Evolutionary conservation across 2,113 vertebrate genomes (phyloP), one percentile per base, ranked within the genome.

Genomic region (Dipodomys ordii): DNA sequence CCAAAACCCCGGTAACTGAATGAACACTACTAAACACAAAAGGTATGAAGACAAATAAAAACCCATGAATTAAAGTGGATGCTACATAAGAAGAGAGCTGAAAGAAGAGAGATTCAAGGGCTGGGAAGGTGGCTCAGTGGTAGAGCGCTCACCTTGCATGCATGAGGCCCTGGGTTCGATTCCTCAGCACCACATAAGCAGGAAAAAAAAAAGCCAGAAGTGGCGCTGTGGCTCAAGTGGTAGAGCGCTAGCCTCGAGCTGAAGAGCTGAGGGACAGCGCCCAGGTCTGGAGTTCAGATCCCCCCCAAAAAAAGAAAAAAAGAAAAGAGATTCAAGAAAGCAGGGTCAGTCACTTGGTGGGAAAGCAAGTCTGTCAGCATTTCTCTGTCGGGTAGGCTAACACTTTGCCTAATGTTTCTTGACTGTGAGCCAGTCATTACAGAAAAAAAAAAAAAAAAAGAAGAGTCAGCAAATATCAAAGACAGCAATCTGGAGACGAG

Each of bases 361-460:
- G 25, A 92, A 25, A 80, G 3, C 65, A 95, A 91, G 53, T 78
- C 88, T 64, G 77, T 87, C 44, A 49, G 3, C 32, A 53, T 94
- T 85, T 94, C 20, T 87, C 25, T 69, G 16, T 76, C 27, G 16
- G 64, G 76, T 49, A 64, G 30, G 74, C 20, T 76, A 81, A 67
- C 1, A 3, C 90, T 57, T 4, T 15, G 18, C 23, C 39, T 85
- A 20, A 20, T 88, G 67, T 90, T 91, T 8, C 25, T 69, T n/a
- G 11, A 71, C 16, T 30, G 35, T 85, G 19, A 16, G 60, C 65
- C 25, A 68, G 57, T 3, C 91, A 18, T 76, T 44, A 68, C 13
- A 67, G 6, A 25, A 0, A 88, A 83, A 72, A 57, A 53, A 57
- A 53, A 94, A 93, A 57, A 83, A 72, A 57, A 53, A 93, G 92